Conservation (phyloP, 2,888 invertebrate genomes). For the Ptilodon capucinus region DNA sequence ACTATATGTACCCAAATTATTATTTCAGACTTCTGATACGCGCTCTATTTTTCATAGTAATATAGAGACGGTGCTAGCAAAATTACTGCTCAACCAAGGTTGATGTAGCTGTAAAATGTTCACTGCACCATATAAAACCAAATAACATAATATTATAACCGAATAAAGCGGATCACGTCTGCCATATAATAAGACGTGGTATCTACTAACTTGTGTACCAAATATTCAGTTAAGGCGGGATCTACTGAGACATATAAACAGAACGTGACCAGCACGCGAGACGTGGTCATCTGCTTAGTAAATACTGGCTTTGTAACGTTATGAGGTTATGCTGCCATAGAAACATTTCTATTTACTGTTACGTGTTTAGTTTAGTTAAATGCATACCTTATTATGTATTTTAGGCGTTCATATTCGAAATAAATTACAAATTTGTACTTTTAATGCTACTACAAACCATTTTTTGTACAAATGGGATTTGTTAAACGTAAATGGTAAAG, state of each 20-base stretch:
- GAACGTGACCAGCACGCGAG: constrained; percentile 55
- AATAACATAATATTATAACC: constrained; percentile 45
- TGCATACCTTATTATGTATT: too few relatives aligned
- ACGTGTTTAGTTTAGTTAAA: too few relatives aligned
- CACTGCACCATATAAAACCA: constrained; percentile 12
- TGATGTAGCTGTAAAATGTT: background rate
- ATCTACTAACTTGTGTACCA: constrained; percentile 56
- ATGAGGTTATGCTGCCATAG: background rate
- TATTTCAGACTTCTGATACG: too few relatives aligned
- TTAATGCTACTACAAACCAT: too few relatives aligned
- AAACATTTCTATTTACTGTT: too few relatives aligned
- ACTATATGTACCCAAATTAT: too few relatives aligned
- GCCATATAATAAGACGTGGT: constrained; percentile 60
- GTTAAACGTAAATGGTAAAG: too few relatives aligned
- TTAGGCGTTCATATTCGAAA: too few relatives aligned
- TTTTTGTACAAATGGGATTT: too few relatives aligned
- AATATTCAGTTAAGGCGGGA: constrained; percentile 66
- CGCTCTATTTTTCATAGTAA: background rate
- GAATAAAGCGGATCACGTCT: constrained; percentile 58
- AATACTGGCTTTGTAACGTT: constrained; percentile 22
- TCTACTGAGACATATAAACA: constrained; percentile 49
- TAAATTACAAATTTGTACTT: too few relatives aligned
- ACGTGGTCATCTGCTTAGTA: constrained; percentile 44
- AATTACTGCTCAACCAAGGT: background rate
- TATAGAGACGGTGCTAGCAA: background rate